Base-by-base conservation (phyloP, 2,797 vertebrate genomes). In the Neoniphon sammara region DNA sequence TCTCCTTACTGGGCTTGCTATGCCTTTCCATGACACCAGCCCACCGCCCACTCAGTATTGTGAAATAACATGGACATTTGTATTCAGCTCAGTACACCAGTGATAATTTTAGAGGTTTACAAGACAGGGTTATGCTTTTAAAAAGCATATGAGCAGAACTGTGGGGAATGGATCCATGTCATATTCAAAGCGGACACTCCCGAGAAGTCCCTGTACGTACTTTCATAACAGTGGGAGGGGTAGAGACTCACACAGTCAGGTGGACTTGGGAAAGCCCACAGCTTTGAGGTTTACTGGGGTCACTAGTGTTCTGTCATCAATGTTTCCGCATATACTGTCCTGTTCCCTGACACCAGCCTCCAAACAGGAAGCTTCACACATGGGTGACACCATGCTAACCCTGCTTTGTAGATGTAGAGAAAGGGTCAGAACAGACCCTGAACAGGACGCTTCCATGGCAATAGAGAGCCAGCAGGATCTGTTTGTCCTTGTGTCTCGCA, bases 331-430 rank as follows among this genome's bases (percentile, higher is more conserved):
- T 72, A 78, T 30, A 56, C 86, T 83, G 83, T 91, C 87, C 88
- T 88, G 80, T 90, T 90, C 85, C 78, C 83, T 85, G 87, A 90
- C 73, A 84, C 84, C 79, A 89, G 80, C 73, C 73, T 83, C 79
- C 87, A 85, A 91, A 91, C 88, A 91, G 92, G 90, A 94, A 93
- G 83, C 69, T 49, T 67, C 69, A 60, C 70, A 76, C 73, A 63
- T 55, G 55, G 74, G 85, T 83, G 85, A 89, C 83, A 82, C 52
- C 62, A 59, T 62, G 55, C 66, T 52, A n/a, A 65, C 66, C 36
- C 34, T 46, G 42, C 59, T 70, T 75, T 50, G 57, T 52, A 65
- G 53, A n/a, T 73, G 80, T 34, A 72, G 46, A 79, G 70, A 78
- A 74, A 81, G 77, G 68, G 70, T 82, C 75, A 74, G 44, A 84